phyloP scores from a whole-genome alignment of 2,797 vertebrate species.

The Petrocephalus schoutedeni region DNA sequence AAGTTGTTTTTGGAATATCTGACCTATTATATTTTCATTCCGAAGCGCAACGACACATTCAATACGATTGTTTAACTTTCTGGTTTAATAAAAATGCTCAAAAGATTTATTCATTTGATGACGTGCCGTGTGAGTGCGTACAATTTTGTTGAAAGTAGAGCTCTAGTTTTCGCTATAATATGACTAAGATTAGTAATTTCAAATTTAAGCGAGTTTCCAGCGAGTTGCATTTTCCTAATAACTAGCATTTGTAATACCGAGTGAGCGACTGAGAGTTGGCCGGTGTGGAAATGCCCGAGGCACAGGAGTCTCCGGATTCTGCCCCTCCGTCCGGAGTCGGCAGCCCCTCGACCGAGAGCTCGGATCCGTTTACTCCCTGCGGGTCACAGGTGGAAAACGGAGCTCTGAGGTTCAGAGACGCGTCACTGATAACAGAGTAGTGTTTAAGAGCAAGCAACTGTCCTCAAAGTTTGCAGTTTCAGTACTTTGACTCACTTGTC shows the following conservation, averaged over 20 bases:
- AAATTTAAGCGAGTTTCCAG: background rate
- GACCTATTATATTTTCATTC: background rate
- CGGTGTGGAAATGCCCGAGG: conserved; percentile 22
- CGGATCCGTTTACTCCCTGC: conserved; percentile 37
- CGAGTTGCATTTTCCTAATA: background rate
- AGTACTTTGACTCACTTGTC: background rate
- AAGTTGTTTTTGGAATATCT: background rate
- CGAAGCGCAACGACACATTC: background rate
- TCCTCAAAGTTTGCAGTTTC: background rate
- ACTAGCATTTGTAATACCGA: conserved; percentile 10
- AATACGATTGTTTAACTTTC: background rate
- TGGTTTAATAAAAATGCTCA: background rate
- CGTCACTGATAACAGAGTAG: conserved; percentile 29
- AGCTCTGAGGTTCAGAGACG: conserved; percentile 53
- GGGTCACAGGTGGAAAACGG: conserved; percentile 58
- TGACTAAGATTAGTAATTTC: background rate
- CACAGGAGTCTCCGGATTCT: conserved; percentile 41
- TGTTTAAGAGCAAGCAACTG: background rate
- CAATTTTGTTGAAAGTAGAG: background rate
- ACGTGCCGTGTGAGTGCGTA: background rate
- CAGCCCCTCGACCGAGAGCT: conserved; percentile 20
- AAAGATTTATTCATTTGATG: background rate
- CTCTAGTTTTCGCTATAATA: background rate
- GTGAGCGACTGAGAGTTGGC: background rate
- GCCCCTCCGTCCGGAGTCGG: conserved; percentile 40